phyloP scores from a whole-genome alignment of 1,140 invertebrate species.

The Dermatophagoides farinae region DNA sequence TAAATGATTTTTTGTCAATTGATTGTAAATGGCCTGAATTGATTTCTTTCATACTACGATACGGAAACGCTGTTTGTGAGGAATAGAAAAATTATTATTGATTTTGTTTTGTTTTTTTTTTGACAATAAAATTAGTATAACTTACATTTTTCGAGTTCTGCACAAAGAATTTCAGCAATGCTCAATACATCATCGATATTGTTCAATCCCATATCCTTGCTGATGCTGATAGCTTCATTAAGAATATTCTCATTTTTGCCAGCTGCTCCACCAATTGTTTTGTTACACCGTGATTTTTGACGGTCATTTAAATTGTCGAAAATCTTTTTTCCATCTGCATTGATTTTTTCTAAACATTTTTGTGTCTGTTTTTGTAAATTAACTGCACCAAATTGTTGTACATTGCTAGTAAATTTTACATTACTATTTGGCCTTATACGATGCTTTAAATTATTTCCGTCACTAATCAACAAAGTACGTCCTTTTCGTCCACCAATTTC shows the following conservation, averaged over 20 bases:
- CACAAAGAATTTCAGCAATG: background rate
- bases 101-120: background rate
- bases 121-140: background rate
- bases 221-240: background rate
- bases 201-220: background rate
- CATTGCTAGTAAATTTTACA: background rate
- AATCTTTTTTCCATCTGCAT: background rate
- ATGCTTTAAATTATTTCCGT: background rate
- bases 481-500: conserved; percentile 1
- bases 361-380: too few species aligned
- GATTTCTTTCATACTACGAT: background rate
- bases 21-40: background rate
- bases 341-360: background rate
- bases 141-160: background rate
- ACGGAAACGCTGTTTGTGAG: background rate
- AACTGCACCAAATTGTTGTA: too few species aligned
- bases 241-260: background rate
- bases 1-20: background rate
- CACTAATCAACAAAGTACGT: background rate
- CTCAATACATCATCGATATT: background rate
- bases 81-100: background rate
- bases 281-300: background rate
- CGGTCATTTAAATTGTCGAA: background rate
- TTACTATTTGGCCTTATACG: background rate
- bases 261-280: background rate